These are phyloP conservation scores for Oscheius sp. DNA, from an alignment of 2,888 invertebrate species.

Conservation along the genomic window DNA sequence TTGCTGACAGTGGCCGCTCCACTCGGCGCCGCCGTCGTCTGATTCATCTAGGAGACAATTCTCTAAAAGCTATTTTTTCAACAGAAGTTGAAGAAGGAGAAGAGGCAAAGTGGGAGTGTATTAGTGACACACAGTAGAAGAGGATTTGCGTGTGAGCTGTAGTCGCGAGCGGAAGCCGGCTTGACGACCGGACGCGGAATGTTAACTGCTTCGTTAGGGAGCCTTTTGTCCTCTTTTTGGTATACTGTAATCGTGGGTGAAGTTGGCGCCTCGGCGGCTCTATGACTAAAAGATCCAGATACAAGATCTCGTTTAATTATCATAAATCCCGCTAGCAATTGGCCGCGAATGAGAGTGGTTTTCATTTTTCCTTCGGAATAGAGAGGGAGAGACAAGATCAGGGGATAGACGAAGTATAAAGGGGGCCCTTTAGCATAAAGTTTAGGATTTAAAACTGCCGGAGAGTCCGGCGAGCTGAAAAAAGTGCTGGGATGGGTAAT, in stretches of 20 bases:
- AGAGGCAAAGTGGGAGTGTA: slow-evolving; percentile 3
- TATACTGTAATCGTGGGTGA: slow-evolving; percentile 21
- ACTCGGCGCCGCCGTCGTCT: slow-evolving; percentile 41
- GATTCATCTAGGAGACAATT: slow-evolving; percentile 16
- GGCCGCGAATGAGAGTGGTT: not conserved
- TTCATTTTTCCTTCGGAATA: not conserved
- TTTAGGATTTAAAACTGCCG: no score
- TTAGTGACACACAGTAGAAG: slow-evolving; percentile 8
- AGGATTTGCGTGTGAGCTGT: slow-evolving; percentile 27
- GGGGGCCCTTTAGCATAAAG: no score
- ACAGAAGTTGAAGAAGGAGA: not conserved
- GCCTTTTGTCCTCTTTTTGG: not conserved
- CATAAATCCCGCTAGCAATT: slow-evolving; percentile 5
- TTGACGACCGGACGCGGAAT: slow-evolving; percentile 35
- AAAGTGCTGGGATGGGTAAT: no score
- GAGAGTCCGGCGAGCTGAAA: no score
- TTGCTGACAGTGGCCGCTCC: slow-evolving; percentile 56
- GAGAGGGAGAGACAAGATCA: not conserved
- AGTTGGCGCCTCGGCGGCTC: not conserved
- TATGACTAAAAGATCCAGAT: not conserved
- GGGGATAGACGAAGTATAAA: not conserved
- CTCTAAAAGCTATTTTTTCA: not conserved
- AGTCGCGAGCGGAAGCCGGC: slow-evolving; percentile 33
- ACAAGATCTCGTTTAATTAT: not conserved
- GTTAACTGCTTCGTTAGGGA: slow-evolving; percentile 34